Conservation (phyloP, 2,888 invertebrate species). For the Apomyelois bistriatella region DNA sequence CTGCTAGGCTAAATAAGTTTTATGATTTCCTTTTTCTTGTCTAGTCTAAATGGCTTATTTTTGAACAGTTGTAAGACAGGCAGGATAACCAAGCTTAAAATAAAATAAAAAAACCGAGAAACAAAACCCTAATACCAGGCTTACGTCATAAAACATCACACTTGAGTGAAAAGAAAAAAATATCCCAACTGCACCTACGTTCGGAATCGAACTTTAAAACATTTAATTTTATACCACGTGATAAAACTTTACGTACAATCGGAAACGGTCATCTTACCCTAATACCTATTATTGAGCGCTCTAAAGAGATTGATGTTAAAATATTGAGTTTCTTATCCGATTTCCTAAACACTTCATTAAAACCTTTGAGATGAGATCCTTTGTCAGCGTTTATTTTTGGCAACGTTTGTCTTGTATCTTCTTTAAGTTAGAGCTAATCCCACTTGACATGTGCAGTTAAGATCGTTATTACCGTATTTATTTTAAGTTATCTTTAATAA, state of each 20-base stretch:
- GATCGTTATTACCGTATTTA: no score
- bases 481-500: no score
- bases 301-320: slow-evolving; percentile 2
- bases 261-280: slow-evolving; percentile 1
- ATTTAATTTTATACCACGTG: slow-evolving; percentile 23
- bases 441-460: no score
- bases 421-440: not conserved
- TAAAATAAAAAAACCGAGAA: no score
- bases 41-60: no score
- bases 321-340: slow-evolving; percentile 2
- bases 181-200: not conserved
- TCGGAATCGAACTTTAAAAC: slow-evolving; percentile 1
- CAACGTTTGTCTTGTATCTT: not conserved
- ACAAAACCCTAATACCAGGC: no score
- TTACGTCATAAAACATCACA: no score
- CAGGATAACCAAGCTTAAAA: no score
- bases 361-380: not conserved
- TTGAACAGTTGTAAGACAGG: no score
- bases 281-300: not conserved
- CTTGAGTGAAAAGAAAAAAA: no score
- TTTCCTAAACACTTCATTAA: not conserved
- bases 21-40: no score
- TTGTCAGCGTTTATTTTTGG: not conserved
- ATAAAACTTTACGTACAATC: slow-evolving; percentile 21
- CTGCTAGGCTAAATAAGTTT: no score